Conservation (phyloP, 2,113 vertebrate genomes). For the Salvelinus alpinus region DNA sequence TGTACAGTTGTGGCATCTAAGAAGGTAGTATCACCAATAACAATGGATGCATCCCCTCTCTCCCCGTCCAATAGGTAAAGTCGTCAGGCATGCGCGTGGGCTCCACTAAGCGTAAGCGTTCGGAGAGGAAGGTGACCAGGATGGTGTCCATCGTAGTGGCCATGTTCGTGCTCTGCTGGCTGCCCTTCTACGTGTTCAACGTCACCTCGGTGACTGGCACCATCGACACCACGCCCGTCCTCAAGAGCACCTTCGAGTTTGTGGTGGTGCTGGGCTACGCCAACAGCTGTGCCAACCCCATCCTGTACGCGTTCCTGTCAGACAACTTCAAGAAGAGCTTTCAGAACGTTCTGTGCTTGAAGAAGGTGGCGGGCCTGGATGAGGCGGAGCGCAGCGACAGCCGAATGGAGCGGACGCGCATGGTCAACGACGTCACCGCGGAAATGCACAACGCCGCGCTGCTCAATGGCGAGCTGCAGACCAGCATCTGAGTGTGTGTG, state of each 20-base stretch:
- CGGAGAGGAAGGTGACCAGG: constrained; percentile 92
- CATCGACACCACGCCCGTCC: constrained; percentile 82
- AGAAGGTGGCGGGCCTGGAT: constrained; percentile 87
- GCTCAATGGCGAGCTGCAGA: constrained; percentile 94
- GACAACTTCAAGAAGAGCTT: constrained; percentile 99
- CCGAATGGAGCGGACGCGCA: constrained; percentile 88
- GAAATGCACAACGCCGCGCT: constrained; percentile 80
- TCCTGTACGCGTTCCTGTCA: constrained; percentile 95
- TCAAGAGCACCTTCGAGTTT: constrained; percentile 95
- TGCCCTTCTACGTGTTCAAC: constrained; percentile 96
- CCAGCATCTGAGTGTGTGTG: constrained; percentile 87
- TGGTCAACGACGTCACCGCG: constrained; percentile 83
- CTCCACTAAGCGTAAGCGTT: constrained; percentile 91
- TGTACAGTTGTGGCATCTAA: too few relatives aligned
- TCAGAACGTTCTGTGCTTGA: constrained; percentile 93
- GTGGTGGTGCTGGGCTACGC: constrained; percentile 95
- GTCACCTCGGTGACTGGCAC: constrained; percentile 86
- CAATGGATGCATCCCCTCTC: not conserved
- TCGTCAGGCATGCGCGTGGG: constrained; percentile 92
- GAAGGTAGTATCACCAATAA: too few relatives aligned
- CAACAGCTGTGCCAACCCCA: constrained; percentile 97
- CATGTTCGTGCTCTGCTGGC: constrained; percentile 96
- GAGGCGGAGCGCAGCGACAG: constrained; percentile 93
- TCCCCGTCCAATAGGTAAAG: constrained; percentile 76
- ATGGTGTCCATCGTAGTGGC: constrained; percentile 98